Conservation (phyloP, 2,113 vertebrate species). For the Lipotes vexillifer region DNA sequence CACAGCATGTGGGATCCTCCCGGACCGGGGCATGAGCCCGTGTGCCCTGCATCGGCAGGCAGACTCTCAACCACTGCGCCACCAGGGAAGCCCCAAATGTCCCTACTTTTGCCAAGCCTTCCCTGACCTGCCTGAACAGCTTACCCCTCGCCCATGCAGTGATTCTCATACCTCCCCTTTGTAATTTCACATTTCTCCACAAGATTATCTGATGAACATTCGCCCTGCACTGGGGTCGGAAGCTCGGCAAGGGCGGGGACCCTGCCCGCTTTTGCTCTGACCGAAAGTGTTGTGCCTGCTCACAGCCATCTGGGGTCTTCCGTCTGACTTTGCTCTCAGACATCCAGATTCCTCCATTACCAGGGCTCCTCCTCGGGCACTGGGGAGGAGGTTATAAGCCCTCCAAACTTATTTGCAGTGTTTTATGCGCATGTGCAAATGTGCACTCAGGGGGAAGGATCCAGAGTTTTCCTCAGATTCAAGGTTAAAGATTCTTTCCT, state of each 20-base stretch:
- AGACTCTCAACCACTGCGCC: too few species aligned
- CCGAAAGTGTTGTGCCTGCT: fast-evolving
- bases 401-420: background rate
- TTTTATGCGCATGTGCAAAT: background rate
- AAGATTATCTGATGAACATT: background rate
- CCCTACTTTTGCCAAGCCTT: background rate
- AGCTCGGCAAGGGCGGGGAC: background rate
- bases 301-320: background rate
- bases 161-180: background rate
- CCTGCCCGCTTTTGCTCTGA: background rate
- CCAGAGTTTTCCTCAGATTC: background rate
- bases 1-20: too few species aligned
- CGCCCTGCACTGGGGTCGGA: background rate
- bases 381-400: background rate
- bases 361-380: background rate
- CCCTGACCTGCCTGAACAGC: background rate
- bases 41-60: too few species aligned
- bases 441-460: background rate
- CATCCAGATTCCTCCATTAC: background rate
- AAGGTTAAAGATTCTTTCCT: background rate
- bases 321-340: background rate
- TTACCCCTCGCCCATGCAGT: background rate
- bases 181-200: background rate
- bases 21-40: too few species aligned
- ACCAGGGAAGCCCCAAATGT: too few species aligned